Percentiles rank a stretch among this genome's conserved stretches.
These are phyloP conservation scores for Mythimna lalbum DNA, from an alignment of 2,888 invertebrate species.

Conservation along the genomic window DNA sequence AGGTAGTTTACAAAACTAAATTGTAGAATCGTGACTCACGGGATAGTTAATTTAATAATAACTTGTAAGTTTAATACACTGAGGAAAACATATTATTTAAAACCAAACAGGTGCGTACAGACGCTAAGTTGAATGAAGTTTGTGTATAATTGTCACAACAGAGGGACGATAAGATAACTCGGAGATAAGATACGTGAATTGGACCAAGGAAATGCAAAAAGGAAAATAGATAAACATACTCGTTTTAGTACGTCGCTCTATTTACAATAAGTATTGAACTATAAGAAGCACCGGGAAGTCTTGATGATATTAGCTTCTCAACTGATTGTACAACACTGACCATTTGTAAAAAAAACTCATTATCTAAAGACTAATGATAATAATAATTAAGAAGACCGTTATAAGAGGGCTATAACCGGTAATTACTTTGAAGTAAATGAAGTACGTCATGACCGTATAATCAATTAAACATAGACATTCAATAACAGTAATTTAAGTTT, in stretches of 20 bases:
- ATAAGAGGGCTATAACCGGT: not conserved
- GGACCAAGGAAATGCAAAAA: slow-evolving; percentile 80
- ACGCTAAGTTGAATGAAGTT: slow-evolving; percentile 27
- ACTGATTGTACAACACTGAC: not conserved
- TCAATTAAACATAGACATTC: not conserved
- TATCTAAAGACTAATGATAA: not conserved
- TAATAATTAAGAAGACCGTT: not conserved
- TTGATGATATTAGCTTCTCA: not conserved
- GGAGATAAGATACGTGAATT: slow-evolving; percentile 81
- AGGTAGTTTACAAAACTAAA: slow-evolving; percentile 20
- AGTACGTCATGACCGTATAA: not conserved
- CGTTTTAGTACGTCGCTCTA: slow-evolving; percentile 6
- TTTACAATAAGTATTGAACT: not conserved
- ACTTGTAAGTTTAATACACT: not conserved
- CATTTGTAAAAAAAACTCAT: not conserved
- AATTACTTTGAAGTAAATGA: not conserved
- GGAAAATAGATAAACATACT: slow-evolving; percentile 21
- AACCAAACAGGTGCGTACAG: slow-evolving; percentile 32
- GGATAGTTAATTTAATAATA: slow-evolving; percentile 16
- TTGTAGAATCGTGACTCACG: slow-evolving; percentile 47
- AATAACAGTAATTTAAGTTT: not conserved
- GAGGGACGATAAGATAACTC: slow-evolving; percentile 59
- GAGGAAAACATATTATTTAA: slow-evolving; percentile 20
- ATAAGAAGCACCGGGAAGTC: not conserved
- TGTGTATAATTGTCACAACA: slow-evolving; percentile 46